Percentiles rank a stretch among this genome's conserved stretches.
These are phyloP conservation scores for Drosophila siamana DNA, from an alignment of 2,888 invertebrate species.

Conservation along the genomic window DNA sequence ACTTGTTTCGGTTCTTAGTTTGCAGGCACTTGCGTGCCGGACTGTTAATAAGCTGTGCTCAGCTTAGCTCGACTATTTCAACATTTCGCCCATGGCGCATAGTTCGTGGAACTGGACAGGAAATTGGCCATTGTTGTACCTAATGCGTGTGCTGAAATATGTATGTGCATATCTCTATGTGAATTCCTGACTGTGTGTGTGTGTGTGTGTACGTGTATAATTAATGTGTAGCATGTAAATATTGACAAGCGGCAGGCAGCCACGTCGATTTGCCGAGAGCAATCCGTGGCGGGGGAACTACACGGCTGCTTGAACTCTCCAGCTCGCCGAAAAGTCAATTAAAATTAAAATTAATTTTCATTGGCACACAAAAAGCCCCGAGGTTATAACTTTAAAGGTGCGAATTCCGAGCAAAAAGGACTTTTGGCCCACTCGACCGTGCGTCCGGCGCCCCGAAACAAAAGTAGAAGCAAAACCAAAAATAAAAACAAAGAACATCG, in stretches of 20 bases:
- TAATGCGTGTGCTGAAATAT: conserved; percentile 71
- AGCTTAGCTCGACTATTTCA: conserved; percentile 41
- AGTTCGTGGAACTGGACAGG: conserved; percentile 62
- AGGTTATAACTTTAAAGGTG: conserved; percentile 51
- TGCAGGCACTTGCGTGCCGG: conserved; percentile 60
- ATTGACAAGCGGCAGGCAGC: conserved; percentile 63
- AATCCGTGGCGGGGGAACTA: neutral
- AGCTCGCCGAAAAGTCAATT: conserved; percentile 66
- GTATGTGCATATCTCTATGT: conserved; percentile 9
- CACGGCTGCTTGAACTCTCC: conserved; percentile 4
- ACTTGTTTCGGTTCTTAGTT: conserved; percentile 43
- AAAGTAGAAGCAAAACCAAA: conserved; percentile 27
- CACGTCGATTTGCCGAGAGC: conserved; percentile 11
- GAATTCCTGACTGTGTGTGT: neutral
- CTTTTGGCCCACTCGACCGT: conserved; percentile 8
- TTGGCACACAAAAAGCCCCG: conserved; percentile 33
- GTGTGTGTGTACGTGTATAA: conserved; percentile 46
- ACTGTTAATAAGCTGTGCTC: conserved; percentile 75
- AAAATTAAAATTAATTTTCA: conserved; percentile 75
- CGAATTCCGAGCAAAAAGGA: conserved; percentile 38
- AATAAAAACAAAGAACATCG: neutral
- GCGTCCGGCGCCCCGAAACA: conserved; percentile 23
- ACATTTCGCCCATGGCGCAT: conserved; percentile 33
- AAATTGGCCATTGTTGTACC: conserved; percentile 77
- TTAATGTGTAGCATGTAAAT: conserved; percentile 78